These are phyloP conservation scores for Bambusicola thoracicus DNA, from an alignment of 2,113 vertebrate genomes.

Conservation along the genomic window DNA sequence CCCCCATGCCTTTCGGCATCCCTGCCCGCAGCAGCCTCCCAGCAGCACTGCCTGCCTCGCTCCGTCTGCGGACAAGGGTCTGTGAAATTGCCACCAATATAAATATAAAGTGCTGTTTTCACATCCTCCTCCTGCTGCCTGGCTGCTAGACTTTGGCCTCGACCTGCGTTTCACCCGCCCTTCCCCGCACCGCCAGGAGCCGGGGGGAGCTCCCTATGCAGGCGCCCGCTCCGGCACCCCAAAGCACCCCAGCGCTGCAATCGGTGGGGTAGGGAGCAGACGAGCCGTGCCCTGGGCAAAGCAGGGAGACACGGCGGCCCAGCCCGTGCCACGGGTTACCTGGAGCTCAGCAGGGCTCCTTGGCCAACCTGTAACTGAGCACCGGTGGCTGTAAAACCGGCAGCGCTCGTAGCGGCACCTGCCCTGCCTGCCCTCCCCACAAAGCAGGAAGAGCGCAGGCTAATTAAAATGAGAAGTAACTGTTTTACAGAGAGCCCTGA, in stretches of 20 bases:
- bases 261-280: fast-evolving
- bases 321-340: background rate
- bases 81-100: slow-evolving; percentile 20
- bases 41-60: background rate
- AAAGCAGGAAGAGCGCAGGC: background rate
- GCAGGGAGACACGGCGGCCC: fast-evolving
- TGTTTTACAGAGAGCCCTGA: background rate
- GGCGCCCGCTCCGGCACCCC: fast-evolving
- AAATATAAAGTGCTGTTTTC: background rate
- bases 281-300: fast-evolving
- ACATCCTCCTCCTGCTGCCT: background rate
- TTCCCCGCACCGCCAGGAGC: background rate
- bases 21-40: background rate
- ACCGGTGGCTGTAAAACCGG: background rate
- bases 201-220: fast-evolving
- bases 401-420: background rate
- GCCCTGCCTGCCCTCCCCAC: background rate
- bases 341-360: background rate
- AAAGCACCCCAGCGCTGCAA: fast-evolving
- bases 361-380: slow-evolving; percentile 4
- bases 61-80: slow-evolving; percentile 5
- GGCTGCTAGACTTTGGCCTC: slow-evolving; percentile 41
- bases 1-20: background rate
- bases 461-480: slow-evolving; percentile 15
- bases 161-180: background rate